Conservation (phyloP, 2,888 invertebrate species). For the Epiblema foenella region DNA sequence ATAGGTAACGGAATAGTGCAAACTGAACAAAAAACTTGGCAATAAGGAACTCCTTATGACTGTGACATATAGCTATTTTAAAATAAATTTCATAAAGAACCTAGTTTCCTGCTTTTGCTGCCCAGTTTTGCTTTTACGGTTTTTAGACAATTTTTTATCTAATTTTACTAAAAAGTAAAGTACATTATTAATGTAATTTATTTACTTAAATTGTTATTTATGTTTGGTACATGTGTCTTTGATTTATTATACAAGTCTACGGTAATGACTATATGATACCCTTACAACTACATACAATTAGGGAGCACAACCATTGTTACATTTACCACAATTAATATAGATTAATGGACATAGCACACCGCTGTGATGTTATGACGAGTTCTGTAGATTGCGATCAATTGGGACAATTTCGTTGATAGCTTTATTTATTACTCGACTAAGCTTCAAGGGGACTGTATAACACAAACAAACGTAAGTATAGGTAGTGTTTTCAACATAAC, state of each 20-base stretch:
- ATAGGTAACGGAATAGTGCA: neutral
- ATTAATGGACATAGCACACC: constrained; percentile 8
- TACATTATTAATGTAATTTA: neutral
- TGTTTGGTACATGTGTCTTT: too few relatives aligned
- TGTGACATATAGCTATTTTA: constrained; percentile 3
- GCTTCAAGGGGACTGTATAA: too few relatives aligned
- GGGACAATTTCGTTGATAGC: constrained; percentile 8
- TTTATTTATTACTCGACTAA: neutral
- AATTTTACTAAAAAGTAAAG: constrained; percentile 10
- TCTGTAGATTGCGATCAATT: constrained; percentile 15
- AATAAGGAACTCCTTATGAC: constrained; percentile 30
- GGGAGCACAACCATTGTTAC: neutral
- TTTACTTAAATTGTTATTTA: neutral
- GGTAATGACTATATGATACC: too few relatives aligned
- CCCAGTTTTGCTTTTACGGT: constrained; percentile 16
- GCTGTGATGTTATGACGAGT: neutral
- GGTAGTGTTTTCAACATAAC: too few relatives aligned
- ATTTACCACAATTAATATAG: constrained; percentile 12
- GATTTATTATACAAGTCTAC: too few relatives aligned
- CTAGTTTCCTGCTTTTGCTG: constrained; percentile 20
- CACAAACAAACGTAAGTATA: too few relatives aligned
- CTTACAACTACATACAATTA: too few relatives aligned
- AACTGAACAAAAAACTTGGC: constrained; percentile 24
- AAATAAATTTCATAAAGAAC: constrained; percentile 16
- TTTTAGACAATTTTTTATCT: constrained; percentile 12